phyloP scores from a whole-genome alignment of 2,797 vertebrate genomes.

The Melanotaenia trifasciata region DNA sequence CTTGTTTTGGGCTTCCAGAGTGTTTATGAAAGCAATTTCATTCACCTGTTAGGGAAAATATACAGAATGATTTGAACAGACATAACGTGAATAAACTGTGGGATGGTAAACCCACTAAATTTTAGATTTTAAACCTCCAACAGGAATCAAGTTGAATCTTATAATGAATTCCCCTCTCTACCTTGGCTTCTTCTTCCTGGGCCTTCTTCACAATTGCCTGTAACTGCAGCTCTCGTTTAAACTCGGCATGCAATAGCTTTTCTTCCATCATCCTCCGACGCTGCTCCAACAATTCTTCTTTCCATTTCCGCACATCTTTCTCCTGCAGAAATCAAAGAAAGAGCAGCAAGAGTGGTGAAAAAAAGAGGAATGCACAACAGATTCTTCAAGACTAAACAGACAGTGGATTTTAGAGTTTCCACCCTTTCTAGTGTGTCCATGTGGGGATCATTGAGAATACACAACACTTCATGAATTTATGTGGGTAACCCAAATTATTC shows the following conservation, averaged over 20 bases:
- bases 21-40: slow-evolving; percentile 99
- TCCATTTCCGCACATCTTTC: slow-evolving; percentile 98
- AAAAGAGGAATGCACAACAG: slow-evolving; percentile 8
- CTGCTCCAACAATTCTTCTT: slow-evolving; percentile 96
- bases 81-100: not conserved
- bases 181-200: slow-evolving; percentile 98
- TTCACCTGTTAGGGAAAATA: slow-evolving; percentile 88
- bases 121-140: not conserved
- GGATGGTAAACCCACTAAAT: not conserved
- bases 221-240: slow-evolving; percentile 95
- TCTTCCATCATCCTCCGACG: slow-evolving; percentile 98
- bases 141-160: not conserved
- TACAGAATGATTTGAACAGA: not conserved
- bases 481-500: slow-evolving; percentile 77
- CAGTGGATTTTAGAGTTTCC: slow-evolving; percentile 36
- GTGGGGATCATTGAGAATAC: slow-evolving; percentile 63
- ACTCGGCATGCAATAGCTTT: slow-evolving; percentile 95
- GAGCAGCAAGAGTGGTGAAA: slow-evolving; percentile 21
- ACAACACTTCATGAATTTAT: slow-evolving; percentile 71
- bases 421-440: slow-evolving; percentile 27
- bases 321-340: slow-evolving; percentile 82
- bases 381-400: slow-evolving; percentile 40
- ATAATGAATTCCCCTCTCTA: slow-evolving; percentile 51
- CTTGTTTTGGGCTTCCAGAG: slow-evolving; percentile 98
- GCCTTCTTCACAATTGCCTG: slow-evolving; percentile 99